Conservation (phyloP, 2,113 vertebrate genomes). For the Carassius auratus region DNA sequence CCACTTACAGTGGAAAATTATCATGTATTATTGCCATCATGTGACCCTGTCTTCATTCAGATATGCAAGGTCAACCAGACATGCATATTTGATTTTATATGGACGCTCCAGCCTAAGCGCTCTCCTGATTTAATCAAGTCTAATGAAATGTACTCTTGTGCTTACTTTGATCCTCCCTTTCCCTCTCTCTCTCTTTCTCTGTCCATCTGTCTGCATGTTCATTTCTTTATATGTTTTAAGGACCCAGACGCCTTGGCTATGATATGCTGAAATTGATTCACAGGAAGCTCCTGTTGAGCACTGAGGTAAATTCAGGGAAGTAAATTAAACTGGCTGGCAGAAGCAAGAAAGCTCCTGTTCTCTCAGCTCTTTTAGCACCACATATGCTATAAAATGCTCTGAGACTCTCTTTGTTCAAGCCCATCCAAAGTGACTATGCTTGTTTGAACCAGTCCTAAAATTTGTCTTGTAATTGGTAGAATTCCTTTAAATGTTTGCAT, state of each 20-base stretch:
- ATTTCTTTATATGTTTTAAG: conserved; percentile 32
- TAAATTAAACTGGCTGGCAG: conserved; percentile 14
- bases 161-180: conserved; percentile 22
- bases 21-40: background rate
- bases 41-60: conserved; percentile 18
- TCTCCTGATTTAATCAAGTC: conserved; percentile 42
- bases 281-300: conserved; percentile 51
- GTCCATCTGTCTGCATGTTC: background rate
- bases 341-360: background rate
- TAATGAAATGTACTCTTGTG: conserved; percentile 40
- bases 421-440: background rate
- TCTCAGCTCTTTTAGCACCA: background rate
- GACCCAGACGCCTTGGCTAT: conserved; percentile 61
- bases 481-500: background rate
- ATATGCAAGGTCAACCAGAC: background rate
- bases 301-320: conserved; percentile 48
- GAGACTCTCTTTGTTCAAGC: background rate
- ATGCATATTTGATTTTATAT: conserved; percentile 40
- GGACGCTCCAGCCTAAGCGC: conserved; percentile 13
- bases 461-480: background rate
- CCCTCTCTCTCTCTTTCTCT: background rate
- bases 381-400: background rate
- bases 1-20: conserved; percentile 7
- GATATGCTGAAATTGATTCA: conserved; percentile 62
- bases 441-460: background rate